Base-by-base conservation (phyloP, 2,888 invertebrate genomes). In the Bimastos eiseni region DNA sequence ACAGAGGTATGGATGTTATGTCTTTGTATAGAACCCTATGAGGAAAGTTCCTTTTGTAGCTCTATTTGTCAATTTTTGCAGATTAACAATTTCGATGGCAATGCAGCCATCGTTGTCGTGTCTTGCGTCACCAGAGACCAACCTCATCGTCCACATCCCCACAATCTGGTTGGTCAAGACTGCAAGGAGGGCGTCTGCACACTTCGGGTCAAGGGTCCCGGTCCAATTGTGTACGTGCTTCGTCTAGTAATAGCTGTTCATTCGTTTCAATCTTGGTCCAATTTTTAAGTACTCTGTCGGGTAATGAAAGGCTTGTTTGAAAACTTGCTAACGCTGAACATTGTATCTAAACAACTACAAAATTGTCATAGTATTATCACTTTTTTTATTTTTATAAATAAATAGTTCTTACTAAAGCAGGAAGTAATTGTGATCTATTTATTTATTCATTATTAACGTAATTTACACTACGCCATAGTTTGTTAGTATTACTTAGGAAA, bases 91-190 rank as follows among this genome's bases (percentile, higher is more conserved):
- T 97, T 97, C 95, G 96, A 96, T 93, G 98, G 98, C 41, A 96
- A 97, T 92, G 98, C 97, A 24, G 98, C 97, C 19, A 97, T 97
- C n/a, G 49, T 89, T 91, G 94, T 95, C 30, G 98, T 98, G 30
- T 98, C 98, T 0, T 98, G 98, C 95, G 98, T 99, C 91, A 98
- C 98, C 83, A 98, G 98, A 95, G 98, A 98, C 94, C 96, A 96
- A 38, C 98, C 98, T 0, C 97, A 97, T 95, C 96, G 97, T 94
- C 97, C 97, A 33, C 98, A 98, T 95, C 98, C 98, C 0, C 98
- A 99, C 96, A 98, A 98, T 95, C 96, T 99, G 93, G 98, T 98
- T 55, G 98, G 98, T 2, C 97, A 98, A 94, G 98, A 98, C 94
- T 98, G 98, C 95, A 97, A 97, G 95, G 97, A 97, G 94, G 99